phyloP scores from a whole-genome alignment of 2,797 vertebrate species.

The Sebastes paucispinis region DNA sequence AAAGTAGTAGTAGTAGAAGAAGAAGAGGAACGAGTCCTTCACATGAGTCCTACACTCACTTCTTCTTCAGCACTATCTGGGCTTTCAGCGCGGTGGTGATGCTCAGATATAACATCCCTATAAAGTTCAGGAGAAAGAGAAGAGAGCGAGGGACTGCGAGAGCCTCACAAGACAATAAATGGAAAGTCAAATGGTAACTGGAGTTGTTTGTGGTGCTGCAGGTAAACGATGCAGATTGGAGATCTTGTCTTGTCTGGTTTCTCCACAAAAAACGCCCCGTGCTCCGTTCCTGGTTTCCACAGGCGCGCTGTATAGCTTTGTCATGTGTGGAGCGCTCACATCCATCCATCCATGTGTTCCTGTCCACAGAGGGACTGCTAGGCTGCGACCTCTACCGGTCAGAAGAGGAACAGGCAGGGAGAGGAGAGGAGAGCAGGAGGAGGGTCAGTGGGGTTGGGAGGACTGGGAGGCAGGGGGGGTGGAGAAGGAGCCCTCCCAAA shows the following conservation, averaged over 20 bases:
- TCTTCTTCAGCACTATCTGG: slow-evolving; percentile 58
- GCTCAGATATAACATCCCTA: slow-evolving; percentile 68
- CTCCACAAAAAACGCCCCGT: slow-evolving; percentile 36
- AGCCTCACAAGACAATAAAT: slow-evolving; percentile 4
- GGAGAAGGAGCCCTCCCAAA: background rate
- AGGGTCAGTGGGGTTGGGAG: background rate
- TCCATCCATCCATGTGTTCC: slow-evolving; percentile 67
- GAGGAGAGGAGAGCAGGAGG: background rate
- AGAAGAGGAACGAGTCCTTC: slow-evolving; percentile 63
- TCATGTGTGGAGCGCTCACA: slow-evolving; percentile 74
- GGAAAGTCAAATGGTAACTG: background rate
- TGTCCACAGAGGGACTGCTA: slow-evolving; percentile 57
- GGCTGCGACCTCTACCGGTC: slow-evolving; percentile 83
- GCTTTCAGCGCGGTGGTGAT: slow-evolving; percentile 59
- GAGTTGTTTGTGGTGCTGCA: slow-evolving; percentile 37
- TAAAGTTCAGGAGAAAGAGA: slow-evolving; percentile 68
- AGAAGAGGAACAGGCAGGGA: slow-evolving; percentile 37
- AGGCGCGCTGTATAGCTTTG: slow-evolving; percentile 74
- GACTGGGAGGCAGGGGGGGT: background rate
- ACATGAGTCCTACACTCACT: slow-evolving; percentile 67
- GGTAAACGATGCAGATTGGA: slow-evolving; percentile 26
- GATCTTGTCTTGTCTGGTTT: slow-evolving; percentile 36
- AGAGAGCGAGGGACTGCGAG: background rate
- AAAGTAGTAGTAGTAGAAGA: slow-evolving; percentile 75
- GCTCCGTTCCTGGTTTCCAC: slow-evolving; percentile 68